Percentiles rank a stretch among this genome's conserved stretches.
These are phyloP conservation scores for Acrossocheilus wenchowensis DNA, from an alignment of 2,797 vertebrate genomes.

Conservation along the genomic window DNA sequence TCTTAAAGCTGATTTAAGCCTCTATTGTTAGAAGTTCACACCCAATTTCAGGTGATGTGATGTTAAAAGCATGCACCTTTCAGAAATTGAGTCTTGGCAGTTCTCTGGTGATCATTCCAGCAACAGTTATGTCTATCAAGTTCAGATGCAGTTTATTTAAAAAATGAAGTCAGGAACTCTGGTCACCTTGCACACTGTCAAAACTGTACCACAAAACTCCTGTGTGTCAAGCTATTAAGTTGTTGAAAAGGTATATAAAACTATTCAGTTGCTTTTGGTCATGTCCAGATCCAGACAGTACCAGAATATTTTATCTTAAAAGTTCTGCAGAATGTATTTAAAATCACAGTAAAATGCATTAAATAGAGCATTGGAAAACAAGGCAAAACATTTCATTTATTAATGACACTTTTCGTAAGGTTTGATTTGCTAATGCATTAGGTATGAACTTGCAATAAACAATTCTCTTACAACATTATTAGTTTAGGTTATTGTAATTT, in stretches of 20 bases:
- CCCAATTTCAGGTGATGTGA: not conserved
- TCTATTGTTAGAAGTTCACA: not conserved
- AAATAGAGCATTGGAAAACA: not conserved
- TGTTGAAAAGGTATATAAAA: not conserved
- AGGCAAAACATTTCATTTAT: not conserved
- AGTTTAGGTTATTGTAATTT: not conserved
- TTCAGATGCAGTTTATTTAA: not conserved
- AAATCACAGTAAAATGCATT: not conserved
- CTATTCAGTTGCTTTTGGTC: not conserved
- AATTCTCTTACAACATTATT: not conserved
- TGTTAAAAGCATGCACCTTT: conserved; percentile 14
- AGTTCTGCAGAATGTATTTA: not conserved
- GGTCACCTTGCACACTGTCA: not conserved
- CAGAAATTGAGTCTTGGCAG: not conserved
- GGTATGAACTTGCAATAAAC: not conserved
- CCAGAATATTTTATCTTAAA: not conserved
- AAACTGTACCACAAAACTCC: not conserved
- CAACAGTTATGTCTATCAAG: not conserved
- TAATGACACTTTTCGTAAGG: not conserved
- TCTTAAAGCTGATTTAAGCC: not conserved
- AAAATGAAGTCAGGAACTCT: not conserved
- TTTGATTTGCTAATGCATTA: not conserved
- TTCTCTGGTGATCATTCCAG: not conserved
- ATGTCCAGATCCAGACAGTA: not conserved
- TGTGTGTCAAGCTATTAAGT: not conserved